Conservation (phyloP, 2,797 vertebrate genomes). For the Tachyglossus aculeatus region DNA sequence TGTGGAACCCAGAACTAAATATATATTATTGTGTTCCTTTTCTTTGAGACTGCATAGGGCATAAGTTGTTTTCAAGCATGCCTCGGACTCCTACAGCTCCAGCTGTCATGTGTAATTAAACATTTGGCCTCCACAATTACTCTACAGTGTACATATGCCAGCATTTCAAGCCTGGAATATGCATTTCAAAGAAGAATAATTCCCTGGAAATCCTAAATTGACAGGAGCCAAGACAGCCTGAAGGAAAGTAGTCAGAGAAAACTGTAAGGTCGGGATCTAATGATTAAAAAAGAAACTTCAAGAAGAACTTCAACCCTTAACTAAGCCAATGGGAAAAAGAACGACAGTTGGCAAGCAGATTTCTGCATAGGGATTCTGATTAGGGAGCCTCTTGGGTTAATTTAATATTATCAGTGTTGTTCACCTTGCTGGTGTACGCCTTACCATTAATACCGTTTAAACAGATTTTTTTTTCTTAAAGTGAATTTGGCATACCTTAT, state of each 20-base stretch:
- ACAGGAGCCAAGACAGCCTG: slow-evolving; percentile 89
- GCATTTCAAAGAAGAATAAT: slow-evolving; percentile 95
- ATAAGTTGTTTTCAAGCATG: slow-evolving; percentile 81
- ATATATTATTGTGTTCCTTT: slow-evolving; percentile 74
- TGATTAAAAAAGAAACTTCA: slow-evolving; percentile 92
- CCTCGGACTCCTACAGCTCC: slow-evolving; percentile 87
- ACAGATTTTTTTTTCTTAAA: slow-evolving; percentile 74
- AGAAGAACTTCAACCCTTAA: slow-evolving; percentile 85
- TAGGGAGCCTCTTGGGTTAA: slow-evolving; percentile 80
- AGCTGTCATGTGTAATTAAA: slow-evolving; percentile 99
- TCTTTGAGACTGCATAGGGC: slow-evolving; percentile 79
- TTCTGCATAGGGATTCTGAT: slow-evolving; percentile 80
- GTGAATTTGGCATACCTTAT: slow-evolving; percentile 74
- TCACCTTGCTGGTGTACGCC: slow-evolving; percentile 77
- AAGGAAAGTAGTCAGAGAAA: slow-evolving; percentile 84
- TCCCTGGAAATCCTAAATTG: slow-evolving; percentile 93
- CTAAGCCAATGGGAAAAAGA: slow-evolving; percentile 85
- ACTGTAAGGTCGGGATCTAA: slow-evolving; percentile 88
- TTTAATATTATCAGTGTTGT: slow-evolving; percentile 83
- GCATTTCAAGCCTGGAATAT: slow-evolving; percentile 88
- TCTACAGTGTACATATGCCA: slow-evolving; percentile 94
- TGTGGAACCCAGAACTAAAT: slow-evolving; percentile 67
- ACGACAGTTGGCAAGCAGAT: slow-evolving; percentile 83
- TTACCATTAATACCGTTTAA: slow-evolving; percentile 77
- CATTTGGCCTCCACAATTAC: slow-evolving; percentile 97